Evolutionary conservation across 1,140 invertebrate genomes (phyloP).

Genomic region (Bombus superbus): DNA sequence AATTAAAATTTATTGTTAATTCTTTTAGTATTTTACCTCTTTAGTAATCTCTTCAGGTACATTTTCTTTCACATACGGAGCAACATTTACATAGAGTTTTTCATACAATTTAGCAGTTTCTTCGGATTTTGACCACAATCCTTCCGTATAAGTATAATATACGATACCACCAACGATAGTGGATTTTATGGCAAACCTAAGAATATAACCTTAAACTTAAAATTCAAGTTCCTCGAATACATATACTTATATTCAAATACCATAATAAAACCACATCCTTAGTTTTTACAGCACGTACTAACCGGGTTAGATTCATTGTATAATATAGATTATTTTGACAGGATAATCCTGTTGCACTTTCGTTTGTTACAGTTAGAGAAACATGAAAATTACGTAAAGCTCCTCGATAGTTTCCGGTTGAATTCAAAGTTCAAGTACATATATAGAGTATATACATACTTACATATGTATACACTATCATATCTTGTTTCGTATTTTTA

Average conservation of each 20-base stretch:
- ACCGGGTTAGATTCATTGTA: conserved; percentile 54
- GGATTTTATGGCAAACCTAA: conserved; percentile 73
- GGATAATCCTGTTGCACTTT: background rate
- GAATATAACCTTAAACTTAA: conserved; percentile 51
- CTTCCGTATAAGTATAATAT: conserved; percentile 75
- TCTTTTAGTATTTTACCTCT: conserved; percentile 64
- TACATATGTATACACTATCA: background rate
- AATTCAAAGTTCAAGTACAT: background rate
- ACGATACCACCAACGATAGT: conserved; percentile 71
- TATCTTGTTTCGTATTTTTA: background rate
- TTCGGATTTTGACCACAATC: conserved; percentile 76
- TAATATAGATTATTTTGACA: conserved; percentile 30
- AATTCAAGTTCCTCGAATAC: background rate
- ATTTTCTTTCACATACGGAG: conserved; percentile 72
- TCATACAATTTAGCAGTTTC: conserved; percentile 73
- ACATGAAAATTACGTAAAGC: conserved; percentile 45
- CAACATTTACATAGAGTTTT: conserved; percentile 70
- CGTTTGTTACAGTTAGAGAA: background rate
- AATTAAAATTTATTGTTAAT: background rate
- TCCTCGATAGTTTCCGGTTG: background rate
- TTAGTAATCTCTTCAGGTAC: conserved; percentile 67
- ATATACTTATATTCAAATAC: conserved; percentile 26
- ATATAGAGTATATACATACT: background rate
- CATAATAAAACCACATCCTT: conserved; percentile 14
- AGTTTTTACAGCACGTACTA: conserved; percentile 48